Conservation (phyloP, 2,113 vertebrate genomes). For the Thermophis baileyi region DNA sequence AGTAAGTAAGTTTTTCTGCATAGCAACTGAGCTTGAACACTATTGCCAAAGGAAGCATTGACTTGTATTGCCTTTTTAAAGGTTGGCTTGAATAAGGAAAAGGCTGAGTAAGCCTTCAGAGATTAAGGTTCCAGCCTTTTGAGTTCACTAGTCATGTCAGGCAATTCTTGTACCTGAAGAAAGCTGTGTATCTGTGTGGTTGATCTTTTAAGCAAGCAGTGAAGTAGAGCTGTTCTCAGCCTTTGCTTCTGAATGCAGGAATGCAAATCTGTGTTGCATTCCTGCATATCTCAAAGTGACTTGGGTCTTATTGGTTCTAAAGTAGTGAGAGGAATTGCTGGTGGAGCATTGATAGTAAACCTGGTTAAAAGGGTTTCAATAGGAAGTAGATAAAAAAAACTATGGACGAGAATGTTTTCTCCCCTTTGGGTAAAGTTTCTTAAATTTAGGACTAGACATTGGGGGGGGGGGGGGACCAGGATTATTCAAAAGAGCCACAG, state of each 20-base stretch:
- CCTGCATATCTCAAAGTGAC: neutral
- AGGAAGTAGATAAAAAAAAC: neutral
- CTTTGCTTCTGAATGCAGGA: neutral
- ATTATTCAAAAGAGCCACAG: neutral
- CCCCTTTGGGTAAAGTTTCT: neutral
- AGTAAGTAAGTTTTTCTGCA: neutral
- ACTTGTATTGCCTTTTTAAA: neutral
- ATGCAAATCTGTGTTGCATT: neutral
- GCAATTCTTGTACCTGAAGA: neutral
- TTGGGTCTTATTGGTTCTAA: neutral
- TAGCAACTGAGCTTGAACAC: neutral
- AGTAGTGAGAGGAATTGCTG: neutral
- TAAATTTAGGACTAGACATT: neutral
- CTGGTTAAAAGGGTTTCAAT: neutral
- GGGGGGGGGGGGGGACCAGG: rapidly evolving
- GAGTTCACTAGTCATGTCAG: neutral
- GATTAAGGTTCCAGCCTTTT: neutral
- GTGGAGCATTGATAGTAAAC: neutral
- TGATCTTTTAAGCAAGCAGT: neutral
- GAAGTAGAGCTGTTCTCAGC: neutral
- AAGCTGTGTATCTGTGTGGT: neutral
- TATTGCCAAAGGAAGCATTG: neutral
- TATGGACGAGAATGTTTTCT: neutral
- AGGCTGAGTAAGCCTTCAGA: neutral
- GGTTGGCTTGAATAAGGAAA: neutral